Evolutionary conservation across 2,888 invertebrate species (phyloP).

Genomic region (Ctena decussata): DNA sequence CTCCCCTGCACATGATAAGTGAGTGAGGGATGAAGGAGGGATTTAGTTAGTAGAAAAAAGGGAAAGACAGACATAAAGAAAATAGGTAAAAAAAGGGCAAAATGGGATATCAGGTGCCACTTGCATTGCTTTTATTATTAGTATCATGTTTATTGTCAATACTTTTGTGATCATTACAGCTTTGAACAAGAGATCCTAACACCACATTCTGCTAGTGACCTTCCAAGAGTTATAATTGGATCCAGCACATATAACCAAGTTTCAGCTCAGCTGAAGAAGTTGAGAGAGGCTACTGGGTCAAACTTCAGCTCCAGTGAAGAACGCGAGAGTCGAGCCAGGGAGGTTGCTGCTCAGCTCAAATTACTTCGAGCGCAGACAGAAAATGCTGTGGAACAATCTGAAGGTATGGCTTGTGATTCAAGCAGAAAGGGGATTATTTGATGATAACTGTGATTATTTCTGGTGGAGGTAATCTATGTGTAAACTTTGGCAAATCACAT

Average conservation of each 20-base stretch:
- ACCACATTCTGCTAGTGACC: slow-evolving; percentile 59
- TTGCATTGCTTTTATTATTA: too few species aligned
- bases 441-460: too few species aligned
- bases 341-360: slow-evolving; percentile 57
- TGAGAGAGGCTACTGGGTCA: slow-evolving; percentile 17
- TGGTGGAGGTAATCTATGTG: too few species aligned
- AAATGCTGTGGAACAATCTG: background rate
- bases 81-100: too few species aligned
- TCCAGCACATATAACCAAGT: slow-evolving; percentile 82
- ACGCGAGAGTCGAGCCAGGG: slow-evolving; percentile 21
- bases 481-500: too few species aligned
- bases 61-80: too few species aligned
- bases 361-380: slow-evolving; percentile 45
- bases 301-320: slow-evolving; percentile 42
- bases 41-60: too few species aligned
- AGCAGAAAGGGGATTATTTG: too few species aligned
- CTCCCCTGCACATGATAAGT: too few species aligned
- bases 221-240: slow-evolving; percentile 80
- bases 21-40: too few species aligned
- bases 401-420: too few species aligned
- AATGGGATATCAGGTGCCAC: too few species aligned
- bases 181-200: slow-evolving; percentile 85
- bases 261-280: slow-evolving; percentile 71
- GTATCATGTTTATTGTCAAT: background rate
- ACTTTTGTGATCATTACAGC: slow-evolving; percentile 64